Evolutionary conservation across 2,888 invertebrate species (phyloP).

Genomic region (Unio pictorum): DNA sequence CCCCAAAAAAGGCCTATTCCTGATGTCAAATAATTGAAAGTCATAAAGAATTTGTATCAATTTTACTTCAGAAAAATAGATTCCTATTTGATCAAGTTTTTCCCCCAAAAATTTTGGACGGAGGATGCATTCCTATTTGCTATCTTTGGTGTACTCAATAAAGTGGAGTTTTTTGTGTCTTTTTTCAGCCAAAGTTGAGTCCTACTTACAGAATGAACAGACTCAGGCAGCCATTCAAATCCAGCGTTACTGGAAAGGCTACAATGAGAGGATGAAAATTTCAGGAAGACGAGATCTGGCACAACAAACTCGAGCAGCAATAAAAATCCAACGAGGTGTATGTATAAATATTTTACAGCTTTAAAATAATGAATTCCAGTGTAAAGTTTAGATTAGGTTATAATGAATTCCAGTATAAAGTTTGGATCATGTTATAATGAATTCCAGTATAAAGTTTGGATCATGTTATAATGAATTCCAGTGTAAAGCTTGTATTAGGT

Average conservation of each 20-base stretch:
- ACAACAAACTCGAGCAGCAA: conserved; percentile 54
- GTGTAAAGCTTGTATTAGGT: too few species aligned
- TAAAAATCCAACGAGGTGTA: conserved; percentile 65
- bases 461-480: too few species aligned
- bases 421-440: too few species aligned
- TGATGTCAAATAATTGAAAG: too few species aligned
- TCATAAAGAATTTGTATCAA: too few species aligned
- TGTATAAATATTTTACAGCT: conserved; percentile 13
- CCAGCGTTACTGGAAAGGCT: conserved; percentile 66
- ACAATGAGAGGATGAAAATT: conserved; percentile 48
- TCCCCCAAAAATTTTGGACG: neutral
- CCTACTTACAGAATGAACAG: conserved; percentile 62
- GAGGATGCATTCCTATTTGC: neutral
- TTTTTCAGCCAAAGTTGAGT: conserved; percentile 60
- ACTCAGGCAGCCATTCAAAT: conserved; percentile 62
- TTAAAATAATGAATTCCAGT: too few species aligned
- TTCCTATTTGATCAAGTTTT: neutral
- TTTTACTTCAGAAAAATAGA: neutral
- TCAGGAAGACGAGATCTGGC: conserved; percentile 39
- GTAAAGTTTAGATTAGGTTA: too few species aligned
- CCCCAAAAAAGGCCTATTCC: too few species aligned
- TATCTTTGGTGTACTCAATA: neutral
- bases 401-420: too few species aligned
- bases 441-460: too few species aligned
- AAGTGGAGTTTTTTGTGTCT: neutral